These are phyloP conservation scores for Gymnodraco acuticeps DNA, from an alignment of 2,797 vertebrate genomes.

Conservation along the genomic window DNA sequence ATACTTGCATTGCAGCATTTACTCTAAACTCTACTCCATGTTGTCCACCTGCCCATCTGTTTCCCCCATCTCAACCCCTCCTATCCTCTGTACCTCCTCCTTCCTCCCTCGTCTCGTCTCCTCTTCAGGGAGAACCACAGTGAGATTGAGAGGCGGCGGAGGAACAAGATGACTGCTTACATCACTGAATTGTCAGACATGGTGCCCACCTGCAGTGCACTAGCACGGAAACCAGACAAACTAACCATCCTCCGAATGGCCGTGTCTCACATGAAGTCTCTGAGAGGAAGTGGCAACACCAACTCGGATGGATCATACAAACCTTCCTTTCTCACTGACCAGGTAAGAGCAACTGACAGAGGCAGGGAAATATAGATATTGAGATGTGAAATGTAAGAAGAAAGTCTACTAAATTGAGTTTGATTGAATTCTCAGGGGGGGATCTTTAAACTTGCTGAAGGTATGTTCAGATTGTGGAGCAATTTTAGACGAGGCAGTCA, in stretches of 20 bases:
- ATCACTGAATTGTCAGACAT: slow-evolving; percentile 98
- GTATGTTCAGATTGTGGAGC: neutral
- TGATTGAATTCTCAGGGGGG: neutral
- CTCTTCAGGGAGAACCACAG: slow-evolving; percentile 97
- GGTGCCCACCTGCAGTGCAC: slow-evolving; percentile 98
- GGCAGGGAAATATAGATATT: neutral
- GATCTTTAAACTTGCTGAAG: neutral
- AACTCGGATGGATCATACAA: slow-evolving; percentile 94
- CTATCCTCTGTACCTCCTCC: slow-evolving; percentile 54
- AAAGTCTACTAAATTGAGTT: neutral
- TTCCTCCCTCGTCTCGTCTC: slow-evolving; percentile 57
- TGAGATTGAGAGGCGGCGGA: slow-evolving; percentile 94
- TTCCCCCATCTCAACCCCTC: slow-evolving; percentile 66
- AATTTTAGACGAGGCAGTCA: neutral
- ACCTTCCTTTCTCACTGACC: slow-evolving; percentile 96
- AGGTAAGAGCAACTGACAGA: slow-evolving; percentile 82
- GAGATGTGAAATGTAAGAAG: neutral
- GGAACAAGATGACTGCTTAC: slow-evolving; percentile 99
- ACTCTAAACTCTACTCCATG: slow-evolving; percentile 73
- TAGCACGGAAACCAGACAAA: slow-evolving; percentile 98
- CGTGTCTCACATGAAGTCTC: slow-evolving; percentile 97
- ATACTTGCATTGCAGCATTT: slow-evolving; percentile 66
- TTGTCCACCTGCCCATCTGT: slow-evolving; percentile 68
- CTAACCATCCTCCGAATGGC: slow-evolving; percentile 98
- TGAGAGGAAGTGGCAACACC: slow-evolving; percentile 92